A percentile compares a stretch with the other conserved stretches of the same genome.
Conservation (phyloP, 2,797 vertebrate genomes). For the Sebastes matsubarae region DNA sequence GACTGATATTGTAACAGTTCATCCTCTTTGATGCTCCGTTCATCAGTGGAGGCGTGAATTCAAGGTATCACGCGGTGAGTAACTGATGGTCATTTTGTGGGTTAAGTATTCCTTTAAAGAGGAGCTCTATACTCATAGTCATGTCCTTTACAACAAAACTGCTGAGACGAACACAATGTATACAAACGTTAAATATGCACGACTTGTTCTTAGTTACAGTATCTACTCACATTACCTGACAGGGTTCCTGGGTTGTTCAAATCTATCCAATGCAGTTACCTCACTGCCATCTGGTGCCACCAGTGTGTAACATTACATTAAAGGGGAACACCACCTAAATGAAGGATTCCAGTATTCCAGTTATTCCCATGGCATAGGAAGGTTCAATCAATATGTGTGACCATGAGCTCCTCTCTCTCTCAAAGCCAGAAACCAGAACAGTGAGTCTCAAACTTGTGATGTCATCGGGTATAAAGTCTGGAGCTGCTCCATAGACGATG, state of each 20-base stretch:
- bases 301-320: neutral
- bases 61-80: neutral
- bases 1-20: too few relatives aligned
- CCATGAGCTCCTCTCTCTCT: too few relatives aligned
- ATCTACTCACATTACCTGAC: neutral
- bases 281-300: conserved; percentile 29
- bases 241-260: neutral
- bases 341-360: too few relatives aligned
- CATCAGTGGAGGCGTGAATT: too few relatives aligned
- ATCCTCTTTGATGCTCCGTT: too few relatives aligned
- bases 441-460: too few relatives aligned
- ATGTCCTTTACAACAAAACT: neutral
- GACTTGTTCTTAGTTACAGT: neutral
- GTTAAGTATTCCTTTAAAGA: neutral
- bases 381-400: too few relatives aligned
- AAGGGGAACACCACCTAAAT: too few relatives aligned
- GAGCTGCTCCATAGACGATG: too few relatives aligned
- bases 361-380: too few relatives aligned
- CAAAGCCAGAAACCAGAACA: too few relatives aligned
- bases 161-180: neutral
- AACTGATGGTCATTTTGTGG: neutral
- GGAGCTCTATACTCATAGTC: neutral
- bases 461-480: too few relatives aligned
- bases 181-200: neutral
- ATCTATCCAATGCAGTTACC: neutral